phyloP scores from a whole-genome alignment of 2,113 vertebrate species.

The Plecotus auritus region DNA sequence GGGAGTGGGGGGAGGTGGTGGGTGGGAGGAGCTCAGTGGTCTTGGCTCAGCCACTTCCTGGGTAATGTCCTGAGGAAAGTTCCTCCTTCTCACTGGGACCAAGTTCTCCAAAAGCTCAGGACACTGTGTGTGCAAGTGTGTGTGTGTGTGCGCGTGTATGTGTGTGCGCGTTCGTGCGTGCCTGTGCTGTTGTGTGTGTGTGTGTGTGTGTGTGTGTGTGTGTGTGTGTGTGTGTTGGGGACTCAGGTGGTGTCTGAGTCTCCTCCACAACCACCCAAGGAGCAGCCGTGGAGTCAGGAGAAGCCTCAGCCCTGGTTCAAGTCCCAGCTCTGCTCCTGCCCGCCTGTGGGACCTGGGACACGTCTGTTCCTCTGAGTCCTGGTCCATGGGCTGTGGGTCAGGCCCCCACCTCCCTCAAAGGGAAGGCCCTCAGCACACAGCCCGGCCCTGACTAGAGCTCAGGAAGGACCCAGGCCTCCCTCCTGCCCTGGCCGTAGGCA shows the following conservation, averaged over 20 bases:
- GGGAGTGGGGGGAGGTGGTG: rapidly evolving
- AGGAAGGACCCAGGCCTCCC: not conserved
- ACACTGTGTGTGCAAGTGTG: rapidly evolving
- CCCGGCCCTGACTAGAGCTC: not conserved
- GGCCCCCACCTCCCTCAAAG: no score
- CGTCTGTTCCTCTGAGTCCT: not conserved
- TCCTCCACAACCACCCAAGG: not conserved
- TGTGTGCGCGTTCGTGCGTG: no score
- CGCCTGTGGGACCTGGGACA: no score
- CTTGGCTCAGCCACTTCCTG: not conserved
- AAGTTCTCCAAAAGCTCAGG: no score
- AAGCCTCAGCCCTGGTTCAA: not conserved
- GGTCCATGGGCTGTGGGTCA: not conserved
- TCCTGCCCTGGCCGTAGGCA: rapidly evolving
- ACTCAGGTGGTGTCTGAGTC: not conserved
- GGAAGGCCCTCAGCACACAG: not conserved
- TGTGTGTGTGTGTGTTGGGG: not conserved
- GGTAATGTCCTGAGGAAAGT: not conserved
- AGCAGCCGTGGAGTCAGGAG: rapidly evolving
- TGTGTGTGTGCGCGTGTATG: no score
- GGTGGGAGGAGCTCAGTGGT: not conserved
- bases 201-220: not conserved
- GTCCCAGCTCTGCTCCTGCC: not conserved
- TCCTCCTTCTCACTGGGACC: not conserved
- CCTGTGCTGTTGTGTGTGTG: rapidly evolving